Conservation (phyloP, 2,888 invertebrate species). For the Hedya salicella region DNA sequence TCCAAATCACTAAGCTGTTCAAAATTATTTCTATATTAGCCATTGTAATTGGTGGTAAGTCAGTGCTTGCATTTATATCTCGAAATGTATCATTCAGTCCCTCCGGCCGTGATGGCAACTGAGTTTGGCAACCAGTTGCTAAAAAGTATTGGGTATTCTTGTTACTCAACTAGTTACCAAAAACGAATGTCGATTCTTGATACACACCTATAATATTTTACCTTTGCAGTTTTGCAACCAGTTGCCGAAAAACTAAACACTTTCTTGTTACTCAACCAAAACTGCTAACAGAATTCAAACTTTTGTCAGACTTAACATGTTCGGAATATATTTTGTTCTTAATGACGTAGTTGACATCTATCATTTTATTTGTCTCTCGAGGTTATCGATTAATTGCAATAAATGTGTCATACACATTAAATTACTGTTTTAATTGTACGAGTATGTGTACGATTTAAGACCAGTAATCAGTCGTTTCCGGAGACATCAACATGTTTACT, state of each 20-base stretch:
- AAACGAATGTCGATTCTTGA: not conserved
- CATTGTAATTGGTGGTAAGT: no score
- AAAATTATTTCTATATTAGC: no score
- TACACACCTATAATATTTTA: no score
- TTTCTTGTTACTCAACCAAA: not conserved
- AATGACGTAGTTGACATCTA: constrained; percentile 1
- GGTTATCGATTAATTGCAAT: constrained; percentile 9
- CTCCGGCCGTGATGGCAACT: constrained; percentile 6
- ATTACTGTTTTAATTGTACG: not conserved
- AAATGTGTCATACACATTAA: not conserved
- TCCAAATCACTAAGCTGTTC: no score
- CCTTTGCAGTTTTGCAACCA: no score
- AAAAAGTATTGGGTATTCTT: not conserved
- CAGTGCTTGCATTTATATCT: no score
- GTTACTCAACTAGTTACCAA: constrained; percentile 1
- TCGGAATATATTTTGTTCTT: not conserved
- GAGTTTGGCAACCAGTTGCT: constrained; percentile 6
- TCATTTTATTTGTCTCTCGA: not conserved
- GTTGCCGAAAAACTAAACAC: no score
- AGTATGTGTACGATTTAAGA: not conserved
- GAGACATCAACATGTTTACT: constrained; percentile 11
- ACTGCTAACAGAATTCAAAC: constrained; percentile 1
- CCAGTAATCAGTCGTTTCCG: constrained; percentile 1
- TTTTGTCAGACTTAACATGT: not conserved
- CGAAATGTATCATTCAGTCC: no score